Evolutionary conservation across 2,888 invertebrate species (phyloP).

Genomic region (Venusia cambrica): DNA sequence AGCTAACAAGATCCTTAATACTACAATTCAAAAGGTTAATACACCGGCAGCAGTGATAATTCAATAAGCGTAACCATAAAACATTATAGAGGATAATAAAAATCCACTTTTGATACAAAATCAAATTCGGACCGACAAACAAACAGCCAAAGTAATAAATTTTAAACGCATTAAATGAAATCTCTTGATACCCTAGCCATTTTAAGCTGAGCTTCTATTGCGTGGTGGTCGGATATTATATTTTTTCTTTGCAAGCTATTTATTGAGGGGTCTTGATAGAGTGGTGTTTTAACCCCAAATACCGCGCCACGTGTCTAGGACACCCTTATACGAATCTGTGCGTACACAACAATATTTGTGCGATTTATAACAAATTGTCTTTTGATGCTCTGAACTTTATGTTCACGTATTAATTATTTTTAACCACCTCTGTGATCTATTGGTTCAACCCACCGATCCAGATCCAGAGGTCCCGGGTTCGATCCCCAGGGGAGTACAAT

Average conservation of each 20-base stretch:
- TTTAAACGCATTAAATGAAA: constrained; percentile 71
- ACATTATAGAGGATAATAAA: constrained; percentile 63
- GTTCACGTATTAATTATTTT: no score
- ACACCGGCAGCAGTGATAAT: constrained; percentile 42
- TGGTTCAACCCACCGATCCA: no score
- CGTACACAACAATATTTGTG: constrained; percentile 70
- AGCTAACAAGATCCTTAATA: constrained; percentile 3
- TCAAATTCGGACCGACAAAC: constrained; percentile 61
- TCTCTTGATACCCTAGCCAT: constrained; percentile 45
- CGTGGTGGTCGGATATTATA: constrained; percentile 10
- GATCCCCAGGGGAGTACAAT: no score
- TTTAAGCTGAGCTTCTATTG: constrained; percentile 30
- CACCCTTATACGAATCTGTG: constrained; percentile 57
- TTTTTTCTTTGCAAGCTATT: constrained; percentile 7
- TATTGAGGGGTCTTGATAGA: constrained; percentile 34
- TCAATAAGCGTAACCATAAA: constrained; percentile 56
- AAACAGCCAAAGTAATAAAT: constrained; percentile 63
- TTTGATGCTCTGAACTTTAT: constrained; percentile 29
- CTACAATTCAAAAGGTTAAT: constrained; percentile 27
- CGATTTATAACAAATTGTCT: constrained; percentile 52
- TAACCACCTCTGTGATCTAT: no score
- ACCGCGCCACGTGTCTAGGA: constrained; percentile 55
- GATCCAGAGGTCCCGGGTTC: no score
- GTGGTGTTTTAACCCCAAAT: constrained; percentile 49
- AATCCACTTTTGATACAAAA: constrained; percentile 62